Evolutionary conservation across 1,140 invertebrate genomes (phyloP).

Genomic region (Nephila pilipes): DNA sequence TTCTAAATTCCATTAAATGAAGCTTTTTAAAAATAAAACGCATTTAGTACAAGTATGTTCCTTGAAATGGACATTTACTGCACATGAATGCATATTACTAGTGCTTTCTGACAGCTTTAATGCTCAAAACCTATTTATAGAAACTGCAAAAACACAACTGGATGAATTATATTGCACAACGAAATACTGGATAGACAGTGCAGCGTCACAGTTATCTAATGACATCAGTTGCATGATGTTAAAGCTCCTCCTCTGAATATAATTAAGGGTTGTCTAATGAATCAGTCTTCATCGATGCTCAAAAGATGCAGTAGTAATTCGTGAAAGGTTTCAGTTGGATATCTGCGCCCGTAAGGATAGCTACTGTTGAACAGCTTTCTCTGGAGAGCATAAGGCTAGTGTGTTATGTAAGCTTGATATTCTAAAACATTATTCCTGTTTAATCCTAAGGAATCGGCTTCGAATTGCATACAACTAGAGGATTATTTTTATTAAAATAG

Average conservation of each 20-base stretch:
- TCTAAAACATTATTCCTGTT: neutral
- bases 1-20: neutral
- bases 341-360: neutral
- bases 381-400: neutral
- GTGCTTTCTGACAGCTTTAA: neutral
- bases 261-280: slow-evolving; percentile 42
- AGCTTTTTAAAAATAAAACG: neutral
- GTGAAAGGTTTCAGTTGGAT: neutral
- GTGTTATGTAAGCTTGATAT: neutral
- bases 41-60: neutral
- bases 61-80: neutral
- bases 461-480: neutral
- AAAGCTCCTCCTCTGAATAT: neutral
- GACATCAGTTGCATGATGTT: slow-evolving; percentile 10
- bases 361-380: neutral
- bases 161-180: neutral
- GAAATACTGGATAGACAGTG: slow-evolving; percentile 14
- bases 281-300: slow-evolving; percentile 50
- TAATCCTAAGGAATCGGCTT: neutral
- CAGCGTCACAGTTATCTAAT: slow-evolving; percentile 6
- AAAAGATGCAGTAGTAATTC: neutral
- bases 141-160: neutral
- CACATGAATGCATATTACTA: neutral
- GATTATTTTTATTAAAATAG: neutral
- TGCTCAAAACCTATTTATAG: neutral